Evolutionary conservation across 2,113 vertebrate genomes (phyloP).

Genomic region (Plestiodon gilberti): DNA sequence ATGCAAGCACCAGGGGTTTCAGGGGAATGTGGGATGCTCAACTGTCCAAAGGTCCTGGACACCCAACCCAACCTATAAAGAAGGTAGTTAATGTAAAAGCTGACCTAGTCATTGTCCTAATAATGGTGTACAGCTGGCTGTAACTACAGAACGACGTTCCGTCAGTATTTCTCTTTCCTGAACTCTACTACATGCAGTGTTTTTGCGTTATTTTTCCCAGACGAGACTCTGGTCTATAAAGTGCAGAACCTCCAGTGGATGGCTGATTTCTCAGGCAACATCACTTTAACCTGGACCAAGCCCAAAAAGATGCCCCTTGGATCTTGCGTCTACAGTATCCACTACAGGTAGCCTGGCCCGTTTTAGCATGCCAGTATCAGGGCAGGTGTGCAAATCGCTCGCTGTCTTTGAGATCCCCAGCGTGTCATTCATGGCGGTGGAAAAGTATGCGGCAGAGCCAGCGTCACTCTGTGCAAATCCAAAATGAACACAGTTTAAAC

Average conservation of each 20-base stretch:
- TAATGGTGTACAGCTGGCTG: no score
- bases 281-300: conserved; percentile 90
- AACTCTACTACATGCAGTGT: not conserved
- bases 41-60: not conserved
- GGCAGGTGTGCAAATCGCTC: not conserved
- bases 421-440: no score
- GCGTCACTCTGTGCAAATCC: no score
- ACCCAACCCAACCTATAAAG: no score
- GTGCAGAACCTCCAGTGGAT: conserved; percentile 96
- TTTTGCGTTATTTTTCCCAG: conserved; percentile 58
- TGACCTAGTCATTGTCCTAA: not conserved
- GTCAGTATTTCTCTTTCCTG: not conserved
- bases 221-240: conserved; percentile 88
- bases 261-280: conserved; percentile 84
- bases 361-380: not conserved
- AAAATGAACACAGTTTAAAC: no score
- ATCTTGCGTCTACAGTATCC: conserved; percentile 89
- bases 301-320: conserved; percentile 89
- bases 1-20: no score
- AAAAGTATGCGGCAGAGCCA: no score
- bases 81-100: not conserved
- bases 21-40: no score
- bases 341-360: conserved; percentile 84
- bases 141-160: not conserved
- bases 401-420: not conserved